phyloP scores from a whole-genome alignment of 2,113 vertebrate genomes.

The Balaenoptera acutorostrata region DNA sequence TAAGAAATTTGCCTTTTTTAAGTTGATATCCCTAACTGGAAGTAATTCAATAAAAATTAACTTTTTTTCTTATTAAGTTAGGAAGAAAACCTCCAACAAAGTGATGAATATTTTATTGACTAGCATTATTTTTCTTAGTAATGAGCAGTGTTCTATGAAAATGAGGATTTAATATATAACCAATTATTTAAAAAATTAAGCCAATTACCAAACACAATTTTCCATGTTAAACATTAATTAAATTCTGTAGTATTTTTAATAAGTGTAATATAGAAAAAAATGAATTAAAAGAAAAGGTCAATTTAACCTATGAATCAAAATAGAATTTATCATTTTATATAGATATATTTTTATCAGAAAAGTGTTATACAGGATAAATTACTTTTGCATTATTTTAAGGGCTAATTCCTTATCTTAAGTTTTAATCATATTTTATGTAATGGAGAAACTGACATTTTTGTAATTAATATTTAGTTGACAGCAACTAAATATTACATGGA shows the following conservation, averaged over 20 bases:
- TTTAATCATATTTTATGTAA: slow-evolving; percentile 38
- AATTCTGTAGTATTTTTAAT: slow-evolving; percentile 72
- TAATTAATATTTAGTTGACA: slow-evolving; percentile 30
- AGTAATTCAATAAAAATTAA: slow-evolving; percentile 46
- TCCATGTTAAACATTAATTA: slow-evolving; percentile 79
- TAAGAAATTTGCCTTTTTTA: neutral
- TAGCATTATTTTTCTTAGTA: slow-evolving; percentile 73
- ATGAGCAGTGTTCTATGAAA: slow-evolving; percentile 70
- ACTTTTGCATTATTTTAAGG: slow-evolving; percentile 27
- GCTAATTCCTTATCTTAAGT: slow-evolving; percentile 59
- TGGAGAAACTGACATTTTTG: neutral
- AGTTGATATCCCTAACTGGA: slow-evolving; percentile 37
- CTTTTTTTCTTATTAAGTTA: slow-evolving; percentile 51
- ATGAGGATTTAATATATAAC: slow-evolving; percentile 75
- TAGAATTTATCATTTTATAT: slow-evolving; percentile 54
- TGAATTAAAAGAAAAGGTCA: slow-evolving; percentile 64
- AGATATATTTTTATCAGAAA: slow-evolving; percentile 58
- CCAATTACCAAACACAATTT: slow-evolving; percentile 78
- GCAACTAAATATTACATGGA: neutral
- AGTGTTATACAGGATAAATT: slow-evolving; percentile 23
- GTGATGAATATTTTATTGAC: slow-evolving; percentile 63
- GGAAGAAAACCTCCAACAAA: slow-evolving; percentile 49
- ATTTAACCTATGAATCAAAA: slow-evolving; percentile 78
- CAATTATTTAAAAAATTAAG: slow-evolving; percentile 77
- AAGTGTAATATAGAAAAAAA: slow-evolving; percentile 75